Conservation (phyloP, 2,797 vertebrate genomes). For the Ficedula albicollis region DNA sequence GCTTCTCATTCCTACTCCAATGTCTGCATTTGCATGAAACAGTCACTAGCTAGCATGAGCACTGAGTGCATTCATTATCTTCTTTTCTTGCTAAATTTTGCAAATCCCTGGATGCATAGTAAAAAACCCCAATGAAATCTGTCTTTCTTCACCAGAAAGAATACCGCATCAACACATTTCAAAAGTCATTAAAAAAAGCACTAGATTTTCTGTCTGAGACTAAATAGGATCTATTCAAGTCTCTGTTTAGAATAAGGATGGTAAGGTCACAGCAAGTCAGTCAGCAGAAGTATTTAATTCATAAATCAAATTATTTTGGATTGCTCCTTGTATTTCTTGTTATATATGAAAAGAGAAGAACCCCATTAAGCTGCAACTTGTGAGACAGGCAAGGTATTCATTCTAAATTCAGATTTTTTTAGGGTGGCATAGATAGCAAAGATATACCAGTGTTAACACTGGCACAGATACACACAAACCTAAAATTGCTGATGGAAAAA, state of each 20-base stretch:
- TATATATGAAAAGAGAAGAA: background rate
- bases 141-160: background rate
- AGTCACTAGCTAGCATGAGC: background rate
- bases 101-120: background rate
- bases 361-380: background rate
- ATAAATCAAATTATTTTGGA: constrained; percentile 12
- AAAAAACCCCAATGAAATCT: background rate
- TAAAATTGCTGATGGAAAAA: background rate
- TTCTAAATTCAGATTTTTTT: background rate
- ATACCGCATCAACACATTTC: background rate
- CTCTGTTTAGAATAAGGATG: background rate
- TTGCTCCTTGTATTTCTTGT: background rate
- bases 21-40: background rate
- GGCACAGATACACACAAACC: background rate
- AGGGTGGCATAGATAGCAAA: background rate
- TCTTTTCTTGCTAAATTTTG: background rate
- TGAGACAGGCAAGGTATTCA: background rate
- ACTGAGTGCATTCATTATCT: background rate
- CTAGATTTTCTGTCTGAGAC: background rate
- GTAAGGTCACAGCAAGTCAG: background rate
- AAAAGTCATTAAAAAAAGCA: background rate
- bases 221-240: background rate
- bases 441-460: background rate
- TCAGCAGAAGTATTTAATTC: background rate
- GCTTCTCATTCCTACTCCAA: background rate